Evolutionary conservation across 2,888 invertebrate species (phyloP).

Genomic region (Mycalesis mineus): DNA sequence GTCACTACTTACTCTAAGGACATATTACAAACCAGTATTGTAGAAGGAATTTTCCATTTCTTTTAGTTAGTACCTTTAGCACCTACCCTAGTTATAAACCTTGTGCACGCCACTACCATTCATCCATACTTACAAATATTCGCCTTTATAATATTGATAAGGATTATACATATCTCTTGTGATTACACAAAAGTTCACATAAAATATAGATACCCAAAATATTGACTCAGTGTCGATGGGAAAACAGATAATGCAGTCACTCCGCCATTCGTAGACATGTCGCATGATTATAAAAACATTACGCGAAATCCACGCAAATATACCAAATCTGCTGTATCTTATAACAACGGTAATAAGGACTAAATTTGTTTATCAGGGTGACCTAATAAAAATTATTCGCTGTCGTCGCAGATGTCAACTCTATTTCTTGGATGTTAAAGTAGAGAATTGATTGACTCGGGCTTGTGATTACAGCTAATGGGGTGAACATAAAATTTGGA

Average conservation of each 20-base stretch:
- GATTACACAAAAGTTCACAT: background rate
- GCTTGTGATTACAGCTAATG: background rate
- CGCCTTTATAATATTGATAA: too few relatives aligned
- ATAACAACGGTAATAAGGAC: background rate
- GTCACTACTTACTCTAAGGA: too few relatives aligned
- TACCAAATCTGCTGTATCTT: background rate
- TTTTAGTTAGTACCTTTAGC: too few relatives aligned
- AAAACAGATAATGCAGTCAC: slow-evolving; percentile 26
- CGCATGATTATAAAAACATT: slow-evolving; percentile 58
- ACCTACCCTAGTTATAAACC: too few relatives aligned
- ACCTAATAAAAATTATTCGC: background rate
- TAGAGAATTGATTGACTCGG: background rate
- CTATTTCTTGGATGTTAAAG: background rate
- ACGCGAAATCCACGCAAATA: slow-evolving; percentile 38
- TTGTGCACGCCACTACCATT: too few relatives aligned
- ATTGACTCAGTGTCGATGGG: slow-evolving; percentile 16
- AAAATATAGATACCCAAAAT: background rate
- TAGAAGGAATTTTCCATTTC: too few relatives aligned
- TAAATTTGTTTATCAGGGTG: background rate
- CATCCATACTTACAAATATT: too few relatives aligned
- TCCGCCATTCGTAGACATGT: slow-evolving; percentile 39
- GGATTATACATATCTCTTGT: slow-evolving; percentile 2
- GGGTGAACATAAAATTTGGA: slow-evolving; percentile 1
- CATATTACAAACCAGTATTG: too few relatives aligned
- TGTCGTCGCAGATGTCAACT: too few relatives aligned